phyloP scores from a whole-genome alignment of 1,140 invertebrate species.

The Philotrypesis tridentata region DNA sequence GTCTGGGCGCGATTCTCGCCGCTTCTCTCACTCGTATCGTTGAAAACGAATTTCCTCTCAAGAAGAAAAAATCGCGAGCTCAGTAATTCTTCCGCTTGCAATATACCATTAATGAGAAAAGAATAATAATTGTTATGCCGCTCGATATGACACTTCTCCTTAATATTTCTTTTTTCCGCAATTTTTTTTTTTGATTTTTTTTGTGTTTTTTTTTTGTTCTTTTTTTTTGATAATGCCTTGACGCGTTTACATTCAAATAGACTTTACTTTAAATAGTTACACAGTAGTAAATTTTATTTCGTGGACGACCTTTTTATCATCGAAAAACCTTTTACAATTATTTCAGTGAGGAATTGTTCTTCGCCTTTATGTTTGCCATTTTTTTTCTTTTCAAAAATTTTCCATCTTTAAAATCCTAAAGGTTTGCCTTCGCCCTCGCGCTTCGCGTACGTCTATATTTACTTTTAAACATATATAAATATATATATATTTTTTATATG shows the following conservation, averaged over 20 bases:
- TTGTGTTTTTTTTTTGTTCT: slow-evolving; percentile 47
- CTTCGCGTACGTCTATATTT: background rate
- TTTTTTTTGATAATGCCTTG: slow-evolving; percentile 54
- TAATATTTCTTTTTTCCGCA: slow-evolving; percentile 58
- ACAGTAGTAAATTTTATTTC: slow-evolving; percentile 66
- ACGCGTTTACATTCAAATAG: slow-evolving; percentile 70
- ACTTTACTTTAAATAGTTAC: slow-evolving; percentile 69
- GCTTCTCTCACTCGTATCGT: background rate
- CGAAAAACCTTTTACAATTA: slow-evolving; percentile 52
- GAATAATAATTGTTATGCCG: slow-evolving; percentile 55
- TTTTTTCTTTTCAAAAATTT: slow-evolving; percentile 1
- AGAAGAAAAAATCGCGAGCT: slow-evolving; percentile 45
- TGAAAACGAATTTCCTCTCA: slow-evolving; percentile 42
- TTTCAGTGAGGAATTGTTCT: slow-evolving; percentile 59
- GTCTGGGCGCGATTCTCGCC: background rate
- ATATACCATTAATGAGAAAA: slow-evolving; percentile 43
- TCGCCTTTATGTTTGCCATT: slow-evolving; percentile 46
- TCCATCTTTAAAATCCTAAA: slow-evolving; percentile 18
- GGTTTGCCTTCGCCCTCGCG: background rate
- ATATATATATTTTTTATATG: too few relatives aligned
- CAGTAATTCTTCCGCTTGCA: slow-evolving; percentile 42
- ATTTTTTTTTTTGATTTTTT: slow-evolving; percentile 33
- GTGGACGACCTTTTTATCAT: slow-evolving; percentile 48
- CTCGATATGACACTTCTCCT: slow-evolving; percentile 65
- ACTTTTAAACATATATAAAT: too few relatives aligned